phyloP scores from a whole-genome alignment of 2,888 invertebrate species.

The Toxonevra muliebris region DNA sequence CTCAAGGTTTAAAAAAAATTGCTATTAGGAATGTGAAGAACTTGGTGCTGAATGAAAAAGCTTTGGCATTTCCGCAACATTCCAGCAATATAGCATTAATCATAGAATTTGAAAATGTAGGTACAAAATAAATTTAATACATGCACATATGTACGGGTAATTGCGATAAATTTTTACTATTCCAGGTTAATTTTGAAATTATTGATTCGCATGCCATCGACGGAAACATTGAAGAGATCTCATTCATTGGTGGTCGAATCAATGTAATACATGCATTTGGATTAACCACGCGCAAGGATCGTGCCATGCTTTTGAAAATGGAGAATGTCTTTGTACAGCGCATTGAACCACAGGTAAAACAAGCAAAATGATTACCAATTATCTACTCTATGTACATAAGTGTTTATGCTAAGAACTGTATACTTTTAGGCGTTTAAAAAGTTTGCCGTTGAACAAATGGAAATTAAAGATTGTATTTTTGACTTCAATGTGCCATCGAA shows the following conservation, averaged over 20 bases:
- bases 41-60: slow-evolving; percentile 71
- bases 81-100: slow-evolving; percentile 60
- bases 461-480: slow-evolving; percentile 72
- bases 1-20: slow-evolving; percentile 72
- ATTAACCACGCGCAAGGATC: slow-evolving; percentile 76
- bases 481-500: slow-evolving; percentile 73
- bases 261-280: slow-evolving; percentile 75
- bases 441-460: slow-evolving; percentile 74
- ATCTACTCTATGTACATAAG: not conserved
- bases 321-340: slow-evolving; percentile 70
- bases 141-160: not conserved
- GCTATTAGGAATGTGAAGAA: slow-evolving; percentile 72
- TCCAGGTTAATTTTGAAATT: slow-evolving; percentile 61
- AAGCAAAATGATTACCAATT: not conserved
- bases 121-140: slow-evolving; percentile 16
- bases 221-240: slow-evolving; percentile 76
- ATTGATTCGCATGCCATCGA: slow-evolving; percentile 73
- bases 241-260: slow-evolving; percentile 72
- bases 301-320: slow-evolving; percentile 71
- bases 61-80: slow-evolving; percentile 70
- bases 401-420: not conserved
- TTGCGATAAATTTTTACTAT: no score
- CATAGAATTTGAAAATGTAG: slow-evolving; percentile 60
- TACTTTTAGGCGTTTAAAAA: slow-evolving; percentile 76
- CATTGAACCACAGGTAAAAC: slow-evolving; percentile 67